Evolutionary conservation across 2,888 invertebrate species (phyloP).

Genomic region (Coelinius sp.): DNA sequence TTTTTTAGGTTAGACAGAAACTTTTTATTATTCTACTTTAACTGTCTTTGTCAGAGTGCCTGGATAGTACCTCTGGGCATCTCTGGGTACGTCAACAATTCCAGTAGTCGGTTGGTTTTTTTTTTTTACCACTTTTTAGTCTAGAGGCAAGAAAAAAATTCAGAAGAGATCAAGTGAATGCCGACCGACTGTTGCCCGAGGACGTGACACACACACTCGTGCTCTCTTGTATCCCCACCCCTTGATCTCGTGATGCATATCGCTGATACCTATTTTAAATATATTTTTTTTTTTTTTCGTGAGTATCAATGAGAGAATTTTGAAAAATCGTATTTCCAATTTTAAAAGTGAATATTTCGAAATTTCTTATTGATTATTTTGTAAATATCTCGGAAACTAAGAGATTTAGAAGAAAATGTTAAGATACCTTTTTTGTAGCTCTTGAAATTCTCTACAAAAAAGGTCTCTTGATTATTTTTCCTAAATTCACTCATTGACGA

Average conservation of each 20-base stretch:
- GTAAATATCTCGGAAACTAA: no score
- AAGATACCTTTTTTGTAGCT: no score
- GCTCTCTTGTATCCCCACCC: neutral
- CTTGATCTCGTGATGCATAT: neutral
- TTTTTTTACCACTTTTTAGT: neutral
- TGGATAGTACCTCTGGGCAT: no score
- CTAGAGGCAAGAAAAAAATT: neutral
- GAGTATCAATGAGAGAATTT: no score
- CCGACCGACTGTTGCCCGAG: conserved; percentile 9
- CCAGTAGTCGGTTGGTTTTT: neutral
- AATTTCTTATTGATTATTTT: no score
- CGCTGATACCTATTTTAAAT: neutral
- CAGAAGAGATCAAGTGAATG: conserved; percentile 9
- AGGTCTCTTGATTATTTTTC: no score
- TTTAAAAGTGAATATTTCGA: no score
- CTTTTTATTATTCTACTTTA: neutral
- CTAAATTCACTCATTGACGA: no score
- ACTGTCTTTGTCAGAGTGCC: neutral
- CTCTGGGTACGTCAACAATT: neutral
- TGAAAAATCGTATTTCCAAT: no score
- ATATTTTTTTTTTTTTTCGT: neutral
- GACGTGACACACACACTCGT: conserved; percentile 1
- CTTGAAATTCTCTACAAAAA: no score
- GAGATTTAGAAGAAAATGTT: no score
- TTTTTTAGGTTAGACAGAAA: neutral